Conservation (phyloP, 2,113 vertebrate genomes). For the Hippoglossus stenolepis region DNA sequence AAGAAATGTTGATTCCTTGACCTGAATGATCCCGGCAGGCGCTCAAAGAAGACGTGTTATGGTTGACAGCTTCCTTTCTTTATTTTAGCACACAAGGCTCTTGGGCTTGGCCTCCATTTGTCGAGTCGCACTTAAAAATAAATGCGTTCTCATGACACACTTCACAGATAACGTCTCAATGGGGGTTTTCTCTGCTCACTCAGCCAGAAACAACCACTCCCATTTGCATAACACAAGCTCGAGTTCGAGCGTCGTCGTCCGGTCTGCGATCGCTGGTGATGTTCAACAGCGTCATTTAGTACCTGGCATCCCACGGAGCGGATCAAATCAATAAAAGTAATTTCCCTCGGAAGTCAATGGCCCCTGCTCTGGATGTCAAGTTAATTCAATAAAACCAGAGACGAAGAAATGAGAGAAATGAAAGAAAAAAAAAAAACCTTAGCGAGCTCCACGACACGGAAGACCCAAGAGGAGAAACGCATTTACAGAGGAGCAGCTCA, state of each 20-base stretch:
- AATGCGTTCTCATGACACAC: conserved; percentile 70
- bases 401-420: background rate
- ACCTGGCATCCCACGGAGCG: conserved; percentile 50
- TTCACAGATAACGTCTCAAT: conserved; percentile 60
- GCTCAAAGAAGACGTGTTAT: conserved; percentile 55
- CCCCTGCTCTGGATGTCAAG: conserved; percentile 23
- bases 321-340: conserved; percentile 62
- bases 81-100: conserved; percentile 40
- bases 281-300: conserved; percentile 47
- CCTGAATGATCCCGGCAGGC: conserved; percentile 59
- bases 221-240: conserved; percentile 61
- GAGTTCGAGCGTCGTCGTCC: background rate
- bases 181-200: conserved; percentile 45
- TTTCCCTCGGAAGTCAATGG: conserved; percentile 57
- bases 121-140: conserved; percentile 57
- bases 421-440: background rate
- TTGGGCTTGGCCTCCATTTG: conserved; percentile 41
- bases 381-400: conserved; percentile 60
- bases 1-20: conserved; percentile 60
- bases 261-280: background rate
- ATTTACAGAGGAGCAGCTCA: background rate
- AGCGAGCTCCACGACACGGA: background rate
- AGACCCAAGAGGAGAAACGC: background rate
- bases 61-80: conserved; percentile 71
- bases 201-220: conserved; percentile 58